Conservation (phyloP, 2,888 invertebrate species). For the Mongoloraphidia duomilia region DNA sequence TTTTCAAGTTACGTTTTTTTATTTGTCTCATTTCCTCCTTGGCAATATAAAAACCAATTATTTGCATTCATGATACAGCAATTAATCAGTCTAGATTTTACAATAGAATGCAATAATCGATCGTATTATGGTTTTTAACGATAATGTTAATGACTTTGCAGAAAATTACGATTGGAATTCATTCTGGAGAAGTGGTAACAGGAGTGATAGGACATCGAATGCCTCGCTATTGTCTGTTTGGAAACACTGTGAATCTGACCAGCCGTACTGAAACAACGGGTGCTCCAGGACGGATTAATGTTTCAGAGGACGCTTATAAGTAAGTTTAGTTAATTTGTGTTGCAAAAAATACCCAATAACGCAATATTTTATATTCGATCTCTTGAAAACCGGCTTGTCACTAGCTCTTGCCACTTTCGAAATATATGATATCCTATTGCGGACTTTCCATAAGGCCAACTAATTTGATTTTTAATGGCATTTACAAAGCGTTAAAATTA, state of each 20-base stretch:
- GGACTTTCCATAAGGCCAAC: no score
- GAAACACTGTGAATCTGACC: conserved; percentile 87
- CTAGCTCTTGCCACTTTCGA: no score
- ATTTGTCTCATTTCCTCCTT: no score
- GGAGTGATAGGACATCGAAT: conserved; percentile 90
- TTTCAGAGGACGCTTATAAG: conserved; percentile 85
- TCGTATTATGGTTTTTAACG: not conserved
- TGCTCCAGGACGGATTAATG: conserved; percentile 74
- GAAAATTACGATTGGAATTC: conserved; percentile 89
- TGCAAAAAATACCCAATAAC: not conserved
- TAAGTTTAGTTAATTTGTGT: no score
- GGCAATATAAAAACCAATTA: no score
- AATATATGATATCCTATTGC: no score
- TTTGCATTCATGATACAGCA: no score
- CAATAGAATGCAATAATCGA: not conserved
- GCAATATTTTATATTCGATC: no score
- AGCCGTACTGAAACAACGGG: conserved; percentile 90
- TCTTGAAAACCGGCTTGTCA: no score
- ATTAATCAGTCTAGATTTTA: not conserved
- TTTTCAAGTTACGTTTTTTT: no score
- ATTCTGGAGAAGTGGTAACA: conserved; percentile 87
- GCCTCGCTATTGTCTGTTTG: conserved; percentile 86
- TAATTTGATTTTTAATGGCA: no score
- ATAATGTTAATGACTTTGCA: conserved; percentile 26
- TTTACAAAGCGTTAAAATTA: no score